Evolutionary conservation across 2,888 invertebrate species (phyloP), one percentile per base, ranked within the genome.

Genomic region (Allygus modestus): DNA sequence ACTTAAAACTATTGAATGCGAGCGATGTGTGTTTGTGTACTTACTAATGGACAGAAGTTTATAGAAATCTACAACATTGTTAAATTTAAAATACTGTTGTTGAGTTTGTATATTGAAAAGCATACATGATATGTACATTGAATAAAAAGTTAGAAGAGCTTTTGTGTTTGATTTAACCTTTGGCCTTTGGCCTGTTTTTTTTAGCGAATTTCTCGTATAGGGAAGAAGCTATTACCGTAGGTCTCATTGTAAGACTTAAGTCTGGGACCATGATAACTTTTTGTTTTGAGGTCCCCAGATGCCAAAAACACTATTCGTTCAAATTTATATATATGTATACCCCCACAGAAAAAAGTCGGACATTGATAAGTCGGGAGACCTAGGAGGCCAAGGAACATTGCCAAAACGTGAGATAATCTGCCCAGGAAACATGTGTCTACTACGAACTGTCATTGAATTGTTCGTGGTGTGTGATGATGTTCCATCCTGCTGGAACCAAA

Each of bases 51-150:
- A 58, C 75, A 83, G 58, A 17, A 58, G 75, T 75, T 83, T 54
- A 58, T 73, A 83, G 54, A 51, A 65, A 54, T 83, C n/a, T 83
- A 83, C 65, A 65, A 43, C 75, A 83, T 83, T 83, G 83, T 83
- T 83, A 75, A 83, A 61, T 79, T 54, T 58, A 54, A 83, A 54
- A 31, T 71, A 69, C n/a, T 83, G 75, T 83, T 83, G 83, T 83
- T 83, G 75, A 83, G 83, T 83, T 83, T 83, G 51, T 83, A 83
- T 43, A 41, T 33, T 83, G 54, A 83, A 83, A 54, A 20, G 41
- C 83, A 83, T 37, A 83, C 43, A 37, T 75, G 58, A 83, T 75
- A 41, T 75, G 75, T 75, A 83, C 75, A 75, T 83, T 75, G 33
- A 83, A 33, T 83, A 73, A 75, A 83, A 83, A 58, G 15, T 23